These are phyloP conservation scores for Mycetomoellerius zeteki DNA, from an alignment of 1,140 invertebrate genomes.

Conservation along the genomic window DNA sequence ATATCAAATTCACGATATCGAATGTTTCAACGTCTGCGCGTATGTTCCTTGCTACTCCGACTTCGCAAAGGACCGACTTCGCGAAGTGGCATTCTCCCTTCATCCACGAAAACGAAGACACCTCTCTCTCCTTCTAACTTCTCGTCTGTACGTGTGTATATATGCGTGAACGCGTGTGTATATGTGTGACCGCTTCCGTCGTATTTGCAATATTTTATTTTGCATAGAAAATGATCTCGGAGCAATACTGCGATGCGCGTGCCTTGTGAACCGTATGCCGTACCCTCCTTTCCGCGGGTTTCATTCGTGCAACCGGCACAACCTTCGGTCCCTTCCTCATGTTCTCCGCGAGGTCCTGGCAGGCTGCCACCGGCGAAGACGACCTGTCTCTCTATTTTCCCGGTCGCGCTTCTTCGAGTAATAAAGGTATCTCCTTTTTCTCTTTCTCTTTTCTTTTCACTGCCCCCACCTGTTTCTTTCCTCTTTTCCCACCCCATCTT, in stretches of 20 bases:
- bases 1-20: conserved; percentile 67
- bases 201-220: conserved; percentile 71
- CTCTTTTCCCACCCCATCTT: conserved; percentile 1
- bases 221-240: conserved; percentile 61
- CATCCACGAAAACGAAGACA: not conserved
- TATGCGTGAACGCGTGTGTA: not conserved
- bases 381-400: conserved; percentile 72
- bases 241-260: conserved; percentile 61
- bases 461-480: not conserved
- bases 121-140: not conserved
- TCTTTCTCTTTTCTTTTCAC: not conserved
- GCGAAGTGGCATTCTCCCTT: not conserved
- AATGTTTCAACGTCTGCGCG: conserved; percentile 50
- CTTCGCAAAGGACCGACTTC: conserved; percentile 46
- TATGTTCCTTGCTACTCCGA: conserved; percentile 46
- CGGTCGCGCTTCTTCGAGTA: conserved; percentile 55
- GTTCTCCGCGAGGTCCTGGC: conserved; percentile 62
- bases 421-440: conserved; percentile 71
- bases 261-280: conserved; percentile 43
- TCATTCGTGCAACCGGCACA: conserved; percentile 52
- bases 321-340: conserved; percentile 8
- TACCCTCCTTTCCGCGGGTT: conserved; percentile 11
- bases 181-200: conserved; percentile 33
- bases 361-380: conserved; percentile 68
- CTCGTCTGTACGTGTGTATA: not conserved